Base-by-base conservation (phyloP, 2,113 vertebrate species). In the Grammomys surdaster region DNA sequence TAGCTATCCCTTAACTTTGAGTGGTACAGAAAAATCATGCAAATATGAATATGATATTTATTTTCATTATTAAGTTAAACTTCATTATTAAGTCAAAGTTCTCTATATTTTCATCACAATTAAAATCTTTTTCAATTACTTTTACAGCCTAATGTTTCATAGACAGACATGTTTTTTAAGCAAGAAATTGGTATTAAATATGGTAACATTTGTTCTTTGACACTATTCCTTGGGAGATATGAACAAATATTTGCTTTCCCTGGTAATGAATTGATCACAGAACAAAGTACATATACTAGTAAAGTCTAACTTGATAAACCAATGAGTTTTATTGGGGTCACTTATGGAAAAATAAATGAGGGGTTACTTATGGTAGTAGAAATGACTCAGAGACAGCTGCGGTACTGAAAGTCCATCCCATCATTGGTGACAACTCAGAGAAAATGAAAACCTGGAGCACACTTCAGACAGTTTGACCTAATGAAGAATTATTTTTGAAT, bases 41-140 rank as follows among this genome's bases (percentile, higher is more conserved):
- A 93, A 12, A 58, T 87, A 85, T 93, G 8, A 94, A 80, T 51
- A 92, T 76, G n/a, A 93, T 72, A 95, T 89, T 91, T 91, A 92
- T 75, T 46, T 43, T 75, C 17, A 89, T 51, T 80, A 88, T 60
- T 54, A 96, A 40, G 40, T 40, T 40, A 40, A 40, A 40, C 40
- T 43, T 75, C 17, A 89, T 51, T 80, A 88, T 60, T 54, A 96
- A 40, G 73, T 26, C 43, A 91, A 65, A 86, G 17, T 48, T 67
- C 22, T 65, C 24, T 33, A 65, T 20, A 85, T 67, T 86, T 85
- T 86, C 40, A 43, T 48, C 46, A 43, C 8, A 86, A 33, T 46
- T 65, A 67, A 86, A 86, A 67, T 48, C 1, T 11, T 63, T 60
- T 22, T 26, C 31, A 81, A 43, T 84, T 58, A 63, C 12, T 87